phyloP scores from a whole-genome alignment of 2,113 vertebrate species.

The Ptychochromis oligacanthus region DNA sequence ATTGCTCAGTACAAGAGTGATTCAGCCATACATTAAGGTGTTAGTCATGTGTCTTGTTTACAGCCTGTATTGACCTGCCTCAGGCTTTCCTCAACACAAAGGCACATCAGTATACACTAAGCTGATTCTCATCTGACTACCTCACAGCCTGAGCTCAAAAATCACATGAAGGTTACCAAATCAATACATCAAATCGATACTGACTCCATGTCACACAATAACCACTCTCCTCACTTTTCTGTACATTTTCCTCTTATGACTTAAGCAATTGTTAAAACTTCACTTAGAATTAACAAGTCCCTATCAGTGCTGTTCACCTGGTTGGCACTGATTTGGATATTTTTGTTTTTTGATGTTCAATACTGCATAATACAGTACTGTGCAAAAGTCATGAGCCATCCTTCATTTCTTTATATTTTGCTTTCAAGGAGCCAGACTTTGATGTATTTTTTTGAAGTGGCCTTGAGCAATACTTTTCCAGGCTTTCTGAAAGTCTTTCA shows the following conservation, averaged over 20 bases:
- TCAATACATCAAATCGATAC: neutral
- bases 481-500: no score
- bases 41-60: neutral
- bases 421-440: no score
- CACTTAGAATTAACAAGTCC: neutral
- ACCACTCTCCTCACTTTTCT: no score
- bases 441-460: no score
- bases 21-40: neutral
- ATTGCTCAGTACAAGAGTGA: neutral
- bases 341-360: no score
- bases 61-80: neutral
- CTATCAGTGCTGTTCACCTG: neutral
- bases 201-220: neutral
- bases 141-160: neutral
- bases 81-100: neutral
- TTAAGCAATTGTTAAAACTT: neutral
- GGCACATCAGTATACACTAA: neutral
- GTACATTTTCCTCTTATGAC: neutral
- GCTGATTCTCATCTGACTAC: neutral
- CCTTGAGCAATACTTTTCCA: no score
- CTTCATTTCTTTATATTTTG: no score
- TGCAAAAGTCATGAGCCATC: no score
- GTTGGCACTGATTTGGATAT: neutral
- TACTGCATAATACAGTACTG: no score
- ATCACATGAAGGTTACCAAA: neutral